phyloP scores from a whole-genome alignment of 2,888 invertebrate genomes.

The Muschampia staudingeri region DNA sequence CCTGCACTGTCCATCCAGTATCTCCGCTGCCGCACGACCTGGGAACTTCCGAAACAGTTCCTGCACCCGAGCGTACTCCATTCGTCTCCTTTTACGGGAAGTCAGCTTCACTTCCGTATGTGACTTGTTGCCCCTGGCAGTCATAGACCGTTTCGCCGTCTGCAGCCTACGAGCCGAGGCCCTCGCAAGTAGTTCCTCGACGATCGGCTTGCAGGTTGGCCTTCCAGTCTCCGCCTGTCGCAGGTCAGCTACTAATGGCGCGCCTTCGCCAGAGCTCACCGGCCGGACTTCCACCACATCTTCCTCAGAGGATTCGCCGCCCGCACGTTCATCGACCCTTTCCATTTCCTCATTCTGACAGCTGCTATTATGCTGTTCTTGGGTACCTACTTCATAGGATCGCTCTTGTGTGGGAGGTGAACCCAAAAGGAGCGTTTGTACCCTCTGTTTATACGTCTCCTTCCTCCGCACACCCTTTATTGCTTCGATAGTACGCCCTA shows the following conservation, averaged over 20 bases:
- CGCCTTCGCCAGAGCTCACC: constrained; percentile 1
- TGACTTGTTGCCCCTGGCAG: background rate
- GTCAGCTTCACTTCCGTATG: constrained; percentile 2
- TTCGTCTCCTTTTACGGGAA: constrained; percentile 38
- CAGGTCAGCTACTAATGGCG: constrained; percentile 31
- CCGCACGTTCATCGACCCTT: background rate
- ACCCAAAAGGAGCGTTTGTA: constrained; percentile 2
- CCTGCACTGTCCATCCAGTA: constrained; percentile 58
- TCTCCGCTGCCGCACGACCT: constrained; percentile 58
- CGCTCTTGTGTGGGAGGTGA: constrained; percentile 21
- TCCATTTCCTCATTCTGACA: background rate
- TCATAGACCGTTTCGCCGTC: background rate
- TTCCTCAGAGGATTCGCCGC: background rate
- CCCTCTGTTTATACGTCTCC: constrained; percentile 47
- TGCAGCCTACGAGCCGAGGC: constrained; percentile 4
- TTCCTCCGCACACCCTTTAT: constrained; percentile 56
- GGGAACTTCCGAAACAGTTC: constrained; percentile 57
- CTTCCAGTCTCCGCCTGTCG: background rate
- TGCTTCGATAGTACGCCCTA: constrained; percentile 55
- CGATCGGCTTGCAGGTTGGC: background rate
- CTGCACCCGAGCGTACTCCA: constrained; percentile 63
- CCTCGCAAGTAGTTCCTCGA: background rate
- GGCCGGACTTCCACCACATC: constrained; percentile 16
- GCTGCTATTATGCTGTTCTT: background rate
- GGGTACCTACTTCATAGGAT: background rate